Conservation (phyloP, 1,140 invertebrate species). For the Orchesella cincta region DNA sequence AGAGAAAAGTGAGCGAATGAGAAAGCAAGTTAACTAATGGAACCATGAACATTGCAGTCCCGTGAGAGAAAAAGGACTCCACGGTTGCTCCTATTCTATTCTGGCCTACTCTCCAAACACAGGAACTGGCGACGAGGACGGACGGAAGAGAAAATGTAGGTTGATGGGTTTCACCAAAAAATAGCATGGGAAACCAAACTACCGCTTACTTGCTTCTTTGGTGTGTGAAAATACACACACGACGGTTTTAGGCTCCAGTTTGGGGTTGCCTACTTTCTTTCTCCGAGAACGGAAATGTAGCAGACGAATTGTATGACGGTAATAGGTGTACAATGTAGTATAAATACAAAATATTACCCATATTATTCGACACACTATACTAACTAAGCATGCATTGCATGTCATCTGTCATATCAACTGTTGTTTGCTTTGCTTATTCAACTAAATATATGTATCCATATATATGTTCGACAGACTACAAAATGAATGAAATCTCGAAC, state of each 20-base stretch:
- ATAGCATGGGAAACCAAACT: conserved; percentile 15
- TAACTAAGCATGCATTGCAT: not conserved
- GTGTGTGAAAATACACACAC: too few relatives aligned
- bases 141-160: conserved; percentile 13
- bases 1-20: not conserved
- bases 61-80: conserved; percentile 8
- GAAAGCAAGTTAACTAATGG: conserved; percentile 9
- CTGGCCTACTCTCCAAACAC: not conserved
- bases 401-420: not conserved
- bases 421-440: too few relatives aligned
- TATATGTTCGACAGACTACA: too few relatives aligned
- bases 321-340: not conserved
- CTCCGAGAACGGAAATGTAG: not conserved
- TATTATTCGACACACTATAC: not conserved
- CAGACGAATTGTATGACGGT: not conserved
- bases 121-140: not conserved
- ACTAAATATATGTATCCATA: too few relatives aligned
- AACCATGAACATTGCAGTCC: conserved; percentile 11
- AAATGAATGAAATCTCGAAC: too few relatives aligned
- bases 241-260: not conserved
- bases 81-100: not conserved
- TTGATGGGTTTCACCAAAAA: conserved; percentile 8
- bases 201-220: not conserved
- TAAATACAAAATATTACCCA: not conserved
- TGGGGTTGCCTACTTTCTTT: not conserved